Evolutionary conservation across 2,113 vertebrate genomes (phyloP).

Genomic region (Passerina amoena): DNA sequence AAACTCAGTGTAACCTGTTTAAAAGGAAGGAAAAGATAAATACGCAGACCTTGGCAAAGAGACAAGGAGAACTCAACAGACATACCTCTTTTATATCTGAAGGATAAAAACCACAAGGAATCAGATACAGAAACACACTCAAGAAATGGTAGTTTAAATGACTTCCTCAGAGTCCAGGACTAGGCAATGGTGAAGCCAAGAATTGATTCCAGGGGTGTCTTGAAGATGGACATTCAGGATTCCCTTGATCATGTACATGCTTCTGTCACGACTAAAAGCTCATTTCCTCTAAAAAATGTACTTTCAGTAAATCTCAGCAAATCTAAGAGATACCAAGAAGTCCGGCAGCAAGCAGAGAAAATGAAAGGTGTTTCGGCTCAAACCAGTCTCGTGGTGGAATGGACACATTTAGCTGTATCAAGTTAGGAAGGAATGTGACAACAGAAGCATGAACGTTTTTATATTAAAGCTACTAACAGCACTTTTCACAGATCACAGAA

Average conservation of each 20-base stretch:
- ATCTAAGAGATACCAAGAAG: not conserved
- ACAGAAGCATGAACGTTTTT: not conserved
- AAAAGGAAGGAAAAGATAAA: not conserved
- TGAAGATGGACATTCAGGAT: not conserved
- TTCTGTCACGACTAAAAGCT: not conserved
- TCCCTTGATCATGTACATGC: not conserved
- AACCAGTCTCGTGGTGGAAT: fast-evolving
- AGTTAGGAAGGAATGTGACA: not conserved
- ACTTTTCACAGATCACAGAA: not conserved
- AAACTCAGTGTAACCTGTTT: not conserved
- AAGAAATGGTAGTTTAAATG: not conserved
- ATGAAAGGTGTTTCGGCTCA: not conserved
- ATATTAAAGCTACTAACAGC: not conserved
- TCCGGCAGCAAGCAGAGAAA: not conserved
- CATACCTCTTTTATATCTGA: not conserved
- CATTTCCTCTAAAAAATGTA: not conserved
- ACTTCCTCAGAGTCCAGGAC: not conserved
- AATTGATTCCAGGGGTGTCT: not conserved
- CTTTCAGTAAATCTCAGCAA: not conserved
- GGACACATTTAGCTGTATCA: not conserved
- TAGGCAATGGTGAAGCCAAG: not conserved
- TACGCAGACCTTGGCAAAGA: not conserved
- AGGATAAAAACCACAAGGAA: not conserved
- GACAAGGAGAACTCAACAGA: not conserved
- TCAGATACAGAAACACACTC: not conserved